Evolutionary conservation across 2,113 vertebrate species (phyloP).

Genomic region (Amphiprion percula): DNA sequence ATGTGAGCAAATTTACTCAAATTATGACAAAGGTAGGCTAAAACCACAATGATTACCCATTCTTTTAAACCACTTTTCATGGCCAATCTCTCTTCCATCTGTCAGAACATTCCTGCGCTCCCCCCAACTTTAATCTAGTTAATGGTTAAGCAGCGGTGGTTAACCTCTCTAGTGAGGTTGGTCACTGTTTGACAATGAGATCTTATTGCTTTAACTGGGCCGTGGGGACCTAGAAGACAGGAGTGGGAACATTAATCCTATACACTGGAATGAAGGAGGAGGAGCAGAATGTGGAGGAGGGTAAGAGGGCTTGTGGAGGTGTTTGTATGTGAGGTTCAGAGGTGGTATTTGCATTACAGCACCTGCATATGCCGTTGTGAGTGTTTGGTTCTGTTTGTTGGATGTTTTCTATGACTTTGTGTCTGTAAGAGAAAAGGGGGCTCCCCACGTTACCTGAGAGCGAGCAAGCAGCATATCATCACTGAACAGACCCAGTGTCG

Average conservation of each 20-base stretch:
- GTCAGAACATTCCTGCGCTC: slow-evolving; percentile 59
- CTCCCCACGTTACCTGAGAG: slow-evolving; percentile 67
- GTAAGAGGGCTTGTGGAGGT: slow-evolving; percentile 2
- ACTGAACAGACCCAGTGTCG: slow-evolving; percentile 65
- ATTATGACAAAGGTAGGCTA: slow-evolving; percentile 2
- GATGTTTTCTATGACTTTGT: slow-evolving; percentile 44
- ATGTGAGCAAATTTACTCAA: slow-evolving; percentile 37
- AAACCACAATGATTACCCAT: slow-evolving; percentile 34
- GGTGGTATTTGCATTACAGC: slow-evolving; percentile 27
- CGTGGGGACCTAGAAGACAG: slow-evolving; percentile 61
- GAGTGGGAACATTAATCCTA: slow-evolving; percentile 70
- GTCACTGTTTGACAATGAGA: slow-evolving; percentile 82
- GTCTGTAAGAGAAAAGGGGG: slow-evolving; percentile 47
- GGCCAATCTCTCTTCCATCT: slow-evolving; percentile 56
- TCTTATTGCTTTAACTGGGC: slow-evolving; percentile 73
- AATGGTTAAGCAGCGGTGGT: slow-evolving; percentile 81
- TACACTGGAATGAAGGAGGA: slow-evolving; percentile 36
- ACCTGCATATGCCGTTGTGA: not conserved
- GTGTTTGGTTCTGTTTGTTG: slow-evolving; percentile 5
- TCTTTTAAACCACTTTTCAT: slow-evolving; percentile 44
- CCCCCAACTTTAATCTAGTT: slow-evolving; percentile 78
- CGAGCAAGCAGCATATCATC: slow-evolving; percentile 30
- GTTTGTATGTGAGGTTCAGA: slow-evolving; percentile 9
- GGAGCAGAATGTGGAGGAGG: slow-evolving; percentile 23
- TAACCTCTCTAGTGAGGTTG: slow-evolving; percentile 72